phyloP scores from a whole-genome alignment of 2,113 vertebrate genomes.

The Cyphomyrus plagiostoma region DNA sequence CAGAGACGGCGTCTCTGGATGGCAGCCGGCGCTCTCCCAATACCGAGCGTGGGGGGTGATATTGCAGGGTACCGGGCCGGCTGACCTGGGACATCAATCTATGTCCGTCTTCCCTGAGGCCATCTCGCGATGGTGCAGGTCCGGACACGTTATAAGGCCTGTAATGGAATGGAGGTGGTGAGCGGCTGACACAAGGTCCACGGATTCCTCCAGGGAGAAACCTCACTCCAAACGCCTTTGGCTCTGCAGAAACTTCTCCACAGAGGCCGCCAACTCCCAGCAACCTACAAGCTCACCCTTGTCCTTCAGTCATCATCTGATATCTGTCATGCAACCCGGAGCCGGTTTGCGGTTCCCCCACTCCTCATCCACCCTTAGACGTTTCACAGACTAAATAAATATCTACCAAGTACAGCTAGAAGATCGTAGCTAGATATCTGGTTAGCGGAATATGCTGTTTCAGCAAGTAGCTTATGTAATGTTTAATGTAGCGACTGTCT shows the following conservation, averaged over 20 bases:
- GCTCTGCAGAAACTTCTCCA: background rate
- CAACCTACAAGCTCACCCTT: slow-evolving; percentile 10
- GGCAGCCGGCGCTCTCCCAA: background rate
- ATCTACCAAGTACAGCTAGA: background rate
- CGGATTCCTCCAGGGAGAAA: background rate
- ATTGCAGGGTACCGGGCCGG: background rate
- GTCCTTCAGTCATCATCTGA: slow-evolving; percentile 24
- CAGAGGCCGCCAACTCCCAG: slow-evolving; percentile 22
- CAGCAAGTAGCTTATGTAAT: background rate
- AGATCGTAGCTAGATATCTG: background rate
- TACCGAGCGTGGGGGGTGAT: background rate
- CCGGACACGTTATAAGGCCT: background rate
- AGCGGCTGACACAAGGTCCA: background rate
- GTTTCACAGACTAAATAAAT: background rate
- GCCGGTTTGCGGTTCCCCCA: background rate
- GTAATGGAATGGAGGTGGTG: background rate
- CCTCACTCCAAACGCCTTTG: slow-evolving; percentile 37
- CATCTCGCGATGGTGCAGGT: background rate
- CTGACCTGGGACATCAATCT: background rate
- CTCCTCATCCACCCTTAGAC: background rate
- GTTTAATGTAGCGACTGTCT: background rate
- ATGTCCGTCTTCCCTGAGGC: slow-evolving; percentile 7
- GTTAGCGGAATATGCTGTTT: background rate
- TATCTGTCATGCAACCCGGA: slow-evolving; percentile 5
- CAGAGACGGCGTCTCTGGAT: background rate